Evolutionary conservation across 2,797 vertebrate genomes (phyloP).

Genomic region (Lutjanus argentimaculatus): DNA sequence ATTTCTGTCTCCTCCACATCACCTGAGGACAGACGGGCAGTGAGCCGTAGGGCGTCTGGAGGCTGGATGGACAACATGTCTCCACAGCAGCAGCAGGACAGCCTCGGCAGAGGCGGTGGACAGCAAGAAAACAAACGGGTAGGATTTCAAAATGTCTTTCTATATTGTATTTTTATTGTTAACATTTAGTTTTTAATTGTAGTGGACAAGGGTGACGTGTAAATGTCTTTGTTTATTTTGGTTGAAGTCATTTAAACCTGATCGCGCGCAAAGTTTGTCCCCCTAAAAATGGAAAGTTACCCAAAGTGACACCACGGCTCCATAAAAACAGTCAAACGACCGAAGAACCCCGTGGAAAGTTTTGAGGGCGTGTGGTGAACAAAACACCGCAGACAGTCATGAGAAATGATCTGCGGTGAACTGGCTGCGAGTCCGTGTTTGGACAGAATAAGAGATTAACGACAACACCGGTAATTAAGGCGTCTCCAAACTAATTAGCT

Average conservation of each 20-base stretch:
- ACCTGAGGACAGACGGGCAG: constrained; percentile 49
- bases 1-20: constrained; percentile 37
- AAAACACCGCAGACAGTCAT: neutral
- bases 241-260: neutral
- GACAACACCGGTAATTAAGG: neutral
- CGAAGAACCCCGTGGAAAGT: no score
- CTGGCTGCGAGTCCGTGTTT: neutral
- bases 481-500: neutral
- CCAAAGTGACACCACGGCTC: neutral
- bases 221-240: accelerated
- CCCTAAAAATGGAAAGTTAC: neutral
- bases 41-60: constrained; percentile 43
- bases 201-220: neutral
- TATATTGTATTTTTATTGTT: no score
- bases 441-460: neutral
- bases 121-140: constrained; percentile 72
- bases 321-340: neutral
- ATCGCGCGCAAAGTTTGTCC: neutral
- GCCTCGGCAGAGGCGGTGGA: constrained; percentile 40
- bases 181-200: neutral
- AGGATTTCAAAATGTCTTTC: neutral
- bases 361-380: neutral
- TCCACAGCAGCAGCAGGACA: constrained; percentile 77
- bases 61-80: constrained; percentile 82
- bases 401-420: neutral